phyloP scores from a whole-genome alignment of 1,140 invertebrate genomes.

The Apis dorsata region DNA sequence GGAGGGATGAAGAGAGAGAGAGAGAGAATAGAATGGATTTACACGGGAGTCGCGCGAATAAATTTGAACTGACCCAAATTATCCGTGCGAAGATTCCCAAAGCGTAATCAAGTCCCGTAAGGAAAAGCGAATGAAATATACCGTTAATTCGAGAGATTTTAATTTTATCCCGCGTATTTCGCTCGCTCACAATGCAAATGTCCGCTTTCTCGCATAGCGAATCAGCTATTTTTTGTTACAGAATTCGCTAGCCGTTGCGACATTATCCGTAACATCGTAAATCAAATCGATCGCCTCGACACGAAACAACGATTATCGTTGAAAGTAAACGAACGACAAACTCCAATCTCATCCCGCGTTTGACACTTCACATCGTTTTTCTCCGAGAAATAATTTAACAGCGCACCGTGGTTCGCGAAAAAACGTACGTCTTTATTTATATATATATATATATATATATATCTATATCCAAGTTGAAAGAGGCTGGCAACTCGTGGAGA shows the following conservation, averaged over 20 bases:
- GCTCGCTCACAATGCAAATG: not conserved
- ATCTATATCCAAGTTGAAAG: no score
- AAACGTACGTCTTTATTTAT: no score
- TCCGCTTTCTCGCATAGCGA: not conserved
- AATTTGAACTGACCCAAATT: conserved; percentile 43
- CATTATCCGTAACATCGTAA: conserved; percentile 15
- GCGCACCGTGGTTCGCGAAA: no score
- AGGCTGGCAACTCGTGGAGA: no score
- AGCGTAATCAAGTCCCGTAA: conserved; percentile 26
- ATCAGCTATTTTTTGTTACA: conserved; percentile 34
- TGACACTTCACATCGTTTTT: not conserved
- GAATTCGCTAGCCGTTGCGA: conserved; percentile 12
- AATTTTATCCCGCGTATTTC: conserved; percentile 9
- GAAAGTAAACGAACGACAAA: no score
- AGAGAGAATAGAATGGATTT: conserved; percentile 1
- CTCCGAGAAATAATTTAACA: no score
- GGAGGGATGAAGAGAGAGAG: no score
- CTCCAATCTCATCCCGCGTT: no score
- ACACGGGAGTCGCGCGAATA: not conserved
- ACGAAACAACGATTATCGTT: no score
- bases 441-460: no score
- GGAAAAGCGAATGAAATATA: conserved; percentile 34
- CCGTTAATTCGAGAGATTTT: conserved; percentile 43
- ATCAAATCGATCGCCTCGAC: conserved; percentile 4
- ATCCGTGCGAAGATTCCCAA: conserved; percentile 50